Base-by-base conservation (phyloP, 2,113 vertebrate species). In the Lethenteron camtschaticum region DNA sequence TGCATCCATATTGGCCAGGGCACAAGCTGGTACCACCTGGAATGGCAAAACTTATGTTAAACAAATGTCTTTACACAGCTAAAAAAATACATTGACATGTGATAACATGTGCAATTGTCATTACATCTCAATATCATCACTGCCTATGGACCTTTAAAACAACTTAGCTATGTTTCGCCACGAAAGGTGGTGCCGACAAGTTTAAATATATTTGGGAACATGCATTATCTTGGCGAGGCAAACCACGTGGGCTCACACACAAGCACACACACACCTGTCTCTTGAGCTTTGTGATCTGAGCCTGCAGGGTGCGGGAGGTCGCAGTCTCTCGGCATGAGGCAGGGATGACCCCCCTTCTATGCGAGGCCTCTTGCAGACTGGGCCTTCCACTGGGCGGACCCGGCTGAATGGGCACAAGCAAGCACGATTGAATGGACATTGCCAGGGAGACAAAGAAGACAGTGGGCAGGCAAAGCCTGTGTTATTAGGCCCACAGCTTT, bases 241-340 rank as follows among this genome's bases (percentile, higher is more conserved):
- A 18, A 8, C 60, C 12, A 56, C 12, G 56, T 16, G 24, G 18
- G 57, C 24, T 58, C 9, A 12, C 58, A 58, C 57, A 20, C 13
- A 20, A 12, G 63, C 24, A n/a, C n/a, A 59, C 8, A 9, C 24
- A 68, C 70, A 71, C 70, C 70, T 71, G 70, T 68, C 70, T 71
- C 59, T 71, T 71, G 16, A 71, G 70, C n/a, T 71, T 71, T 57
- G 68, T 71, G 16, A 71, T 12, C 14, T 71, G 59, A 10, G 70
- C 70, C 24, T 71, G 70, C 59, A 71, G 59, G 3, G 70, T 71
- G 10, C 70, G 70, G 10, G 70, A 68, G 70, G 63, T 59, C 9
- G 68, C 4, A 41, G 41, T 41, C 41, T 41, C 41, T 41, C 58
- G 10, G 63, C 70, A 11, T 71, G 59, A 2, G 55, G 59, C 14